Evolutionary conservation across 1,140 invertebrate genomes (phyloP).

Genomic region (Drosophila triauraria): DNA sequence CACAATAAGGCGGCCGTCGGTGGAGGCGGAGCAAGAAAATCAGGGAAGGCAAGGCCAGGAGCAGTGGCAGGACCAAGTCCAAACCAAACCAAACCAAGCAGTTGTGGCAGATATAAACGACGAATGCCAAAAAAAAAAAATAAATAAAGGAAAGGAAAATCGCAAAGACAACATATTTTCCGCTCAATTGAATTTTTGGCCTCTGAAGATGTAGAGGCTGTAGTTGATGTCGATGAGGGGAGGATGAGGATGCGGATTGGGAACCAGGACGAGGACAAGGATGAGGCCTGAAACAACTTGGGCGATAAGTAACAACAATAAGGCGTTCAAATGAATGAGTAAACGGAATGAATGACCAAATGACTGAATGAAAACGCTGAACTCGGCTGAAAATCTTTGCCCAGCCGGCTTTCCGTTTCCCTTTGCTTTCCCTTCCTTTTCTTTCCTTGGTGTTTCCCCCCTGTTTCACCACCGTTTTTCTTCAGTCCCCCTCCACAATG

Average conservation of each 20-base stretch:
- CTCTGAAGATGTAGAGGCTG: conserved; percentile 46
- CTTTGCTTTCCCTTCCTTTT: neutral
- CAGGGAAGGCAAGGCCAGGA: conserved; percentile 17
- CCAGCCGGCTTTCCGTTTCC: conserved; percentile 8
- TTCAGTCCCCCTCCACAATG: neutral
- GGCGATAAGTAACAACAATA: conserved; percentile 82
- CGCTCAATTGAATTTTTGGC: conserved; percentile 82
- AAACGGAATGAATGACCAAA: conserved; percentile 64
- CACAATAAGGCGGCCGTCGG: conserved; percentile 66
- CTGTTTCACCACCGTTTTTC: neutral
- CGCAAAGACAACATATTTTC: conserved; percentile 82
- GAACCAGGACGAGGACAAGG: neutral
- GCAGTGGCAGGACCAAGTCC: conserved; percentile 29
- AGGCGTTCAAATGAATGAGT: conserved; percentile 63
- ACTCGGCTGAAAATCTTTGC: conserved; percentile 42
- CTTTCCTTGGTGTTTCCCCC: neutral
- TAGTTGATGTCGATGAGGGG: conserved; percentile 37
- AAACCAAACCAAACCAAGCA: conserved; percentile 43
- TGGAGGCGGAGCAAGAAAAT: neutral
- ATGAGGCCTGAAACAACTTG: conserved; percentile 56
- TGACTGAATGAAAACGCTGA: conserved; percentile 71
- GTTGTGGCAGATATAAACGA: conserved; percentile 49
- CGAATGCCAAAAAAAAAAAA: conserved; percentile 29
- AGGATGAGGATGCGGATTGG: conserved; percentile 4
- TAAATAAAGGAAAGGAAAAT: conserved; percentile 52